These are phyloP conservation scores for Rhinichthys klamathensis DNA, from an alignment of 2,113 vertebrate genomes.

Conservation along the genomic window DNA sequence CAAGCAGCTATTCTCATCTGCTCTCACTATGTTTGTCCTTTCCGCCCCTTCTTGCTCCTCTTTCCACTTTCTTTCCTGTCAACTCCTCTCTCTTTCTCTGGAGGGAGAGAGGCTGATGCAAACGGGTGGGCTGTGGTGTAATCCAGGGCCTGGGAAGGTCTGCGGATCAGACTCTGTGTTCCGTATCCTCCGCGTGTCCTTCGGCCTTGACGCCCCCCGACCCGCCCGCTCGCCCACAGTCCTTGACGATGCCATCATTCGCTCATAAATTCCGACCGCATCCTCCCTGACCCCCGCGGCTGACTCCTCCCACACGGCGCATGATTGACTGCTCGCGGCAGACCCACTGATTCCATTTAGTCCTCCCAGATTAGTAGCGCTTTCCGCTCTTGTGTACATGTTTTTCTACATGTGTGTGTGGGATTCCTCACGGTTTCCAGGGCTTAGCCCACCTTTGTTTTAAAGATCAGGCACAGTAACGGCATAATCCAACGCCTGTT, in stretches of 20 bases:
- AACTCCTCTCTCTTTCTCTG: constrained; percentile 1
- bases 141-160: constrained; percentile 44
- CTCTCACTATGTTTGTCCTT: constrained; percentile 12
- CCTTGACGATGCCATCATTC: constrained; percentile 39
- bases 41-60: constrained; percentile 1
- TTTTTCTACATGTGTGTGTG: constrained; percentile 3
- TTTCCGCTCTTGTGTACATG: not conserved
- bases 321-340: constrained; percentile 23
- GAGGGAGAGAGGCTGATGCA: constrained; percentile 43
- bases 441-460: constrained; percentile 38
- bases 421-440: not conserved
- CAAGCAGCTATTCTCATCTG: constrained; percentile 31
- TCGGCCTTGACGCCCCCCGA: constrained; percentile 28
- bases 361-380: not conserved
- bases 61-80: constrained; percentile 7
- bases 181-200: constrained; percentile 12
- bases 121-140: constrained; percentile 35
- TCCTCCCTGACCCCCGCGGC: constrained; percentile 17
- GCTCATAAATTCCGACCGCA: constrained; percentile 24
- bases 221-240: constrained; percentile 24
- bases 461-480: constrained; percentile 24
- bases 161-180: constrained; percentile 30
- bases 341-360: constrained; percentile 24
- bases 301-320: not conserved
- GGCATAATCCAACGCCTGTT: constrained; percentile 16